Percentiles rank a stretch among this genome's conserved stretches.
Conservation (phyloP, 92 coral and sea anemone species). For the Zoanthus gigantus region DNA sequence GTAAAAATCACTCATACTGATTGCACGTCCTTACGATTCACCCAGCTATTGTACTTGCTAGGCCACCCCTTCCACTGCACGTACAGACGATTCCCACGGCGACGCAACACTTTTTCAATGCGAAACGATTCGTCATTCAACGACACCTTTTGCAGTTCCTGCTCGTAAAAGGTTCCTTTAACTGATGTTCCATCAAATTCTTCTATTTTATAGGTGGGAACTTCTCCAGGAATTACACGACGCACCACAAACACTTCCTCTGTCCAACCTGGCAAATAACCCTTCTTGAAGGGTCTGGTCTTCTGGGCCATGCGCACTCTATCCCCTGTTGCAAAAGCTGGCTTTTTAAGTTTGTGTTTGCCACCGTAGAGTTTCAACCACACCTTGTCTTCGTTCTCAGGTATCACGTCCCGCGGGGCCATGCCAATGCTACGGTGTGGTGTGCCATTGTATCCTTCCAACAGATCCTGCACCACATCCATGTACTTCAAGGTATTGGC, state of each 20-base stretch:
- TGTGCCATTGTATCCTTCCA: too few species aligned
- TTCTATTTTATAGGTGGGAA: background rate
- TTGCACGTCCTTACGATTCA: too few species aligned
- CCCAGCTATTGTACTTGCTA: too few species aligned
- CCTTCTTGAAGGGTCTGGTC: slow-evolving; percentile 28
- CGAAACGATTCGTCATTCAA: slow-evolving; percentile 1
- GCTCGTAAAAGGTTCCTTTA: slow-evolving; percentile 48
- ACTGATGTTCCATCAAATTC: slow-evolving; percentile 27
- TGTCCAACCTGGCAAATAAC: slow-evolving; percentile 41
- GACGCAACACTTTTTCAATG: too few species aligned
- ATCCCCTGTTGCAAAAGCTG: too few species aligned
- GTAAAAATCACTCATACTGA: too few species aligned
- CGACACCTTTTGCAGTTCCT: background rate
- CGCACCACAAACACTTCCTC: background rate
- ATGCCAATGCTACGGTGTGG: slow-evolving; percentile 32
- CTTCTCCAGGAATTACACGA: background rate
- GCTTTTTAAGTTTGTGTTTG: too few species aligned
- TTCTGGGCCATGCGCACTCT: slow-evolving; percentile 22
- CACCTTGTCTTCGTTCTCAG: slow-evolving; percentile 6
- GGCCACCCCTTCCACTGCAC: too few species aligned
- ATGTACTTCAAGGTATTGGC: too few species aligned
- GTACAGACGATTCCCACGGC: too few species aligned
- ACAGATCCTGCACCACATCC: too few species aligned
- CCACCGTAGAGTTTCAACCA: background rate
- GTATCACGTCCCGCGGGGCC: slow-evolving; percentile 49